Base-by-base conservation (phyloP, 1,140 invertebrate species). In the Apis florea region DNA sequence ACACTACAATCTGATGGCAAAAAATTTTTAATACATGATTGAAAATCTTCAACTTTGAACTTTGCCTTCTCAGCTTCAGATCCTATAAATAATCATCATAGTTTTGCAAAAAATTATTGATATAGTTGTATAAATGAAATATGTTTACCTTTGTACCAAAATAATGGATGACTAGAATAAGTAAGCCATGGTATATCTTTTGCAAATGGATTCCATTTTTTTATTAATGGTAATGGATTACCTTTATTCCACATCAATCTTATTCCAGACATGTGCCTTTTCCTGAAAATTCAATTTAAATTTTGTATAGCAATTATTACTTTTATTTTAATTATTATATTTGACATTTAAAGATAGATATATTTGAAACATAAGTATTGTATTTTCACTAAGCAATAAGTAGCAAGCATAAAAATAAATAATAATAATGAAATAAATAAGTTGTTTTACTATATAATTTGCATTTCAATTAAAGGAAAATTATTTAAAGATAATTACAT, bases 151-250 rank as follows among this genome's bases (percentile, higher is more conserved):
- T 96, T 96, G 90, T 97, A 96, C 95, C 96, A 97, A 87, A 95
- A 95, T 61, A 98, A 94, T 13, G 97, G 97, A 94, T 98, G 97
- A 82, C 96, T 97, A 2, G 96, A 95, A 83, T 97, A 96, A 2
- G 97, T 98, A 11, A 95, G 93, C 92, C 95, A 97, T 0, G 97
- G 97, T 83, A 97, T 96, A 70, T 96, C 95, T 79, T 95, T 95
- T 82, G 95, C 95, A 93, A 97, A 98, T 4, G 97, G 97, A 92
- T 98, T 98, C 97, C 97, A 98, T 82, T 96, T 96, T 83, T 96
- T 96, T 75, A 95, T 94, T 86, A 97, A 94, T 3, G 95, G 93
- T 31, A 97, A 88, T 2, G 96, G 95, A 87, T 96, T 93, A 0
- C 96, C 96, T 87, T 95, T 95, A 88, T 96, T 96, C 96, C 97